A percentile compares a stretch with the other conserved stretches of the same genome.
Conservation (phyloP, 2,113 vertebrate species). For the Perca schrenkii region DNA sequence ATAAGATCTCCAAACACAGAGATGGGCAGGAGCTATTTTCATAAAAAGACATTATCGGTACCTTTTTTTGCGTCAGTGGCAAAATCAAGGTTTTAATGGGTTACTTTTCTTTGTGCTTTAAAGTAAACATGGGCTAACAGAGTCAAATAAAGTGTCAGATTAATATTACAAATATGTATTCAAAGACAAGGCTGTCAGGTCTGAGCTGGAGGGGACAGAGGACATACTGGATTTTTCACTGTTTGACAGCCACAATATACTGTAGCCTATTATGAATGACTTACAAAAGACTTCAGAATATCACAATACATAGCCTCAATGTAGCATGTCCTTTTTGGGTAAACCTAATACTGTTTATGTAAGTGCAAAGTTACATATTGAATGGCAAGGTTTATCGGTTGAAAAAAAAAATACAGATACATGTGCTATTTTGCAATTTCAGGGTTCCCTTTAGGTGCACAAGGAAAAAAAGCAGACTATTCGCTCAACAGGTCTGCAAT, state of each 20-base stretch:
- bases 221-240: neutral
- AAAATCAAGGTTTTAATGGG: neutral
- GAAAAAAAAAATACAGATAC: neutral
- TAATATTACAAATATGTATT: neutral
- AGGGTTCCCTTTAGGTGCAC: neutral
- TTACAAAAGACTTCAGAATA: neutral
- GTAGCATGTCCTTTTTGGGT: neutral
- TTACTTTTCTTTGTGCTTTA: neutral
- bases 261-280: neutral
- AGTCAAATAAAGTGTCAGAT: neutral
- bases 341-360: neutral
- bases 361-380: neutral
- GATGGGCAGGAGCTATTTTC: neutral
- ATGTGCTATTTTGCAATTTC: neutral
- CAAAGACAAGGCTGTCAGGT: neutral
- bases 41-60: neutral
- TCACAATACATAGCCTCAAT: neutral
- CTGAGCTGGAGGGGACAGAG: neutral
- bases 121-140: neutral
- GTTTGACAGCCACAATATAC: neutral
- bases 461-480: neutral
- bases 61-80: neutral
- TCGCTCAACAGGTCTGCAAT: constrained; percentile 67
- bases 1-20: constrained; percentile 29
- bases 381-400: too few relatives aligned